These are phyloP conservation scores for Glareola pratincola DNA, from an alignment of 2,113 vertebrate genomes.

Conservation along the genomic window DNA sequence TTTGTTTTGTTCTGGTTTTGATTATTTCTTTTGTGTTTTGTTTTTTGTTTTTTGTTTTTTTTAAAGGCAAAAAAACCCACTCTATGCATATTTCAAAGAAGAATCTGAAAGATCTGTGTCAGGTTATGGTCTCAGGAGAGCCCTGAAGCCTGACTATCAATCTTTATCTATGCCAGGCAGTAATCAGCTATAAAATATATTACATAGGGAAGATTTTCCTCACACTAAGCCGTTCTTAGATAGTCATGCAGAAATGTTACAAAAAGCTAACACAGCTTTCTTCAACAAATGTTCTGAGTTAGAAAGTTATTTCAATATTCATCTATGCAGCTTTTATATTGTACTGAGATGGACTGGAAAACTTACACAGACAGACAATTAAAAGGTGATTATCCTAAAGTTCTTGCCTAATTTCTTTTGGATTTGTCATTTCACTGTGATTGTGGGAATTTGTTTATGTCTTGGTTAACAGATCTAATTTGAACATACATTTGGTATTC, in stretches of 20 bases:
- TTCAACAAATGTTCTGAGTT: accelerated
- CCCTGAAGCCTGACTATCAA: not conserved
- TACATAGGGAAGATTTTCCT: not conserved
- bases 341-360: not conserved
- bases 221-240: not conserved
- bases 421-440: not conserved
- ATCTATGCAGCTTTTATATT: not conserved
- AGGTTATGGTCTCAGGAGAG: not conserved
- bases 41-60: too few species aligned
- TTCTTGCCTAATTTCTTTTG: not conserved
- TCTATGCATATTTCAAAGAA: not conserved
- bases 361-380: not conserved
- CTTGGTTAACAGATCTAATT: not conserved
- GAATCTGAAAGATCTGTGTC: not conserved
- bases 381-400: not conserved
- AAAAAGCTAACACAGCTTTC: not conserved
- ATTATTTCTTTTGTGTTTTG: not conserved
- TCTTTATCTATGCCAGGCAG: not conserved
- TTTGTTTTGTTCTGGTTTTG: not conserved
- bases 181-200: not conserved
- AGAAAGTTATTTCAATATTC: not conserved
- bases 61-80: not conserved
- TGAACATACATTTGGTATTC: not conserved
- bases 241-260: not conserved
- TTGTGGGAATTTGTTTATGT: not conserved